A percentile compares a stretch with the other conserved stretches of the same genome.
Conservation (phyloP, 2,888 invertebrate species). For the Ashinkailepas kermadecensis region DNA sequence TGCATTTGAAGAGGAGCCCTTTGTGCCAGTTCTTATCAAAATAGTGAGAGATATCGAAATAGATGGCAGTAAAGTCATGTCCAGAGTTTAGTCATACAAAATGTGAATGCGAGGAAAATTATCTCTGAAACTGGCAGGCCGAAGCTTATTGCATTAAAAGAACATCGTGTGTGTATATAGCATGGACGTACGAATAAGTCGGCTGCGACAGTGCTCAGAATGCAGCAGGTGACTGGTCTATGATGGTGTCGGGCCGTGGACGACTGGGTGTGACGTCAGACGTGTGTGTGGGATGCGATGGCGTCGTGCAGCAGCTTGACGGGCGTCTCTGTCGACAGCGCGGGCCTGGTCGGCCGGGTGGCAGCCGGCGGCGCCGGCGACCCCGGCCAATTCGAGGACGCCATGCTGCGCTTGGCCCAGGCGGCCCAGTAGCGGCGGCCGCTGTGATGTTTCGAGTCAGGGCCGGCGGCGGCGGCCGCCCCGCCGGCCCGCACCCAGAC, state of each 20-base stretch:
- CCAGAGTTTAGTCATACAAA: no score
- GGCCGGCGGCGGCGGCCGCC: not conserved
- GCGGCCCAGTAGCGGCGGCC: not conserved
- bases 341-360: not conserved
- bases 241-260: not conserved
- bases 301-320: not conserved
- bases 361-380: not conserved
- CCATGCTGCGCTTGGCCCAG: not conserved
- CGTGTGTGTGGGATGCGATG: not conserved
- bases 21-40: no score
- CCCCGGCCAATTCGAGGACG: not conserved
- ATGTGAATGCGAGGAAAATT: no score
- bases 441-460: constrained; percentile 17
- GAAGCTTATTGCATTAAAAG: no score
- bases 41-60: no score
- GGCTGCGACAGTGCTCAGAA: no score
- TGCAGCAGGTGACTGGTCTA: no score
- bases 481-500: not conserved
- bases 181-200: no score
- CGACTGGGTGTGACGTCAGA: not conserved
- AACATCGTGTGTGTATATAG: no score
- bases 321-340: not conserved
- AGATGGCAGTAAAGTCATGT: no score
- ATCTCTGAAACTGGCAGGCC: no score
- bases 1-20: no score